phyloP scores from a whole-genome alignment of 1,140 invertebrate species.

The Pachypsylla venusta region DNA sequence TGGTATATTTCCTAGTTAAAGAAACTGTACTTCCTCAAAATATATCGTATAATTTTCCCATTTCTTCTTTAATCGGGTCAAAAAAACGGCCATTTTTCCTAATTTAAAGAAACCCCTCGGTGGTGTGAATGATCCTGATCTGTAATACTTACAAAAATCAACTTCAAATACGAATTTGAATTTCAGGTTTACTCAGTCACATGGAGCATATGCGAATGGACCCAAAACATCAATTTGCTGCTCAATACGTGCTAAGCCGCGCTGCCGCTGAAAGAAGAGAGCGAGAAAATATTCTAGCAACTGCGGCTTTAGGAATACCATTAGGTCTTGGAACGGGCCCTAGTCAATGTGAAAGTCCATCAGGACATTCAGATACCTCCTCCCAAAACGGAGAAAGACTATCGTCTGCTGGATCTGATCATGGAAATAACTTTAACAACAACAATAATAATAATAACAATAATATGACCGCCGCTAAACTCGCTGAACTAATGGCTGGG shows the following conservation, averaged over 20 bases:
- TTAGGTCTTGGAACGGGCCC: slow-evolving; percentile 28
- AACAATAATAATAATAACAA: slow-evolving; percentile 56
- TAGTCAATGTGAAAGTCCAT: slow-evolving; percentile 49
- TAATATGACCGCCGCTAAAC: slow-evolving; percentile 32
- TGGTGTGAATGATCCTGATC: too few species aligned
- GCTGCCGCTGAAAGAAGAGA: slow-evolving; percentile 78
- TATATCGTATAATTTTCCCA: too few species aligned
- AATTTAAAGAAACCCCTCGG: too few species aligned
- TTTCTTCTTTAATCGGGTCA: too few species aligned
- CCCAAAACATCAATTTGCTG: slow-evolving; percentile 88
- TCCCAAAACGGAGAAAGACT: slow-evolving; percentile 32
- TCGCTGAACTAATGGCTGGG: slow-evolving; percentile 27
- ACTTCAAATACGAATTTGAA: too few species aligned
- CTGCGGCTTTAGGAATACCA: slow-evolving; percentile 44
- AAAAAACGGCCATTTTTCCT: too few species aligned
- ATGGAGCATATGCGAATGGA: slow-evolving; percentile 97
- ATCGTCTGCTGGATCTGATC: slow-evolving; percentile 60
- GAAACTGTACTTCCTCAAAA: too few species aligned
- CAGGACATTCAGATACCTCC: slow-evolving; percentile 63
- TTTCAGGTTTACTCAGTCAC: slow-evolving; percentile 77
- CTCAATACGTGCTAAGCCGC: slow-evolving; percentile 77
- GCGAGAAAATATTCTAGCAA: slow-evolving; percentile 55
- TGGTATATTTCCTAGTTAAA: too few species aligned
- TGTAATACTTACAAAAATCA: too few species aligned
- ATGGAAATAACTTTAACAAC: slow-evolving; percentile 36